A percentile compares a stretch with the other conserved stretches of the same genome.
These are phyloP conservation scores for Habroteleia sp. DNA, from an alignment of 2,888 invertebrate species.

Conservation along the genomic window DNA sequence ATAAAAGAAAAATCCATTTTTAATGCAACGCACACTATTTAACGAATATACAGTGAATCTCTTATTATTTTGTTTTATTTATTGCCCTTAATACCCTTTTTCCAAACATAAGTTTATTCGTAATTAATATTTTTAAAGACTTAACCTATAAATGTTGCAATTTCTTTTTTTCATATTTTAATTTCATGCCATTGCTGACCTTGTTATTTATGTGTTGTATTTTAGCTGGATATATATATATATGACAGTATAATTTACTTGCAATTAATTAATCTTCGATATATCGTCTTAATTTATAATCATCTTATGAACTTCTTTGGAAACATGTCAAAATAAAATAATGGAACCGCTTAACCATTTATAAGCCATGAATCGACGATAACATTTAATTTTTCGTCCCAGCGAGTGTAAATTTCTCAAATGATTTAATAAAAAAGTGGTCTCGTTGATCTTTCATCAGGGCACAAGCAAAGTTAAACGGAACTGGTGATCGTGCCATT, in stretches of 20 bases:
- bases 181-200: no score
- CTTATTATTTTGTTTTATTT: slow-evolving; percentile 35
- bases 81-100: slow-evolving; percentile 9
- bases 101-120: no score
- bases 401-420: slow-evolving; percentile 40
- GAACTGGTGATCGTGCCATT: slow-evolving; percentile 51
- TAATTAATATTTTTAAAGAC: no score
- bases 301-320: no score
- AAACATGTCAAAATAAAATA: no score
- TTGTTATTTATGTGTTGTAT: no score
- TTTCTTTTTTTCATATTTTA: no score
- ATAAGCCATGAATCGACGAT: slow-evolving; percentile 23
- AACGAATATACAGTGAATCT: slow-evolving; percentile 2
- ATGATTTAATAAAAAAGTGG: slow-evolving; percentile 46
- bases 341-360: slow-evolving; percentile 16
- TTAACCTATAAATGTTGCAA: no score
- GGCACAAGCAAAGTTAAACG: slow-evolving; percentile 55
- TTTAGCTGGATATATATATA: no score
- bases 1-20: slow-evolving; percentile 29
- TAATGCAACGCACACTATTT: slow-evolving; percentile 32
- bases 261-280: no score
- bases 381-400: slow-evolving; percentile 36
- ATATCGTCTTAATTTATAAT: no score
- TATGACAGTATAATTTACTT: no score
- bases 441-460: slow-evolving; percentile 39